phyloP scores from a whole-genome alignment of 2,888 invertebrate species.

The Leucozona laternaria region DNA sequence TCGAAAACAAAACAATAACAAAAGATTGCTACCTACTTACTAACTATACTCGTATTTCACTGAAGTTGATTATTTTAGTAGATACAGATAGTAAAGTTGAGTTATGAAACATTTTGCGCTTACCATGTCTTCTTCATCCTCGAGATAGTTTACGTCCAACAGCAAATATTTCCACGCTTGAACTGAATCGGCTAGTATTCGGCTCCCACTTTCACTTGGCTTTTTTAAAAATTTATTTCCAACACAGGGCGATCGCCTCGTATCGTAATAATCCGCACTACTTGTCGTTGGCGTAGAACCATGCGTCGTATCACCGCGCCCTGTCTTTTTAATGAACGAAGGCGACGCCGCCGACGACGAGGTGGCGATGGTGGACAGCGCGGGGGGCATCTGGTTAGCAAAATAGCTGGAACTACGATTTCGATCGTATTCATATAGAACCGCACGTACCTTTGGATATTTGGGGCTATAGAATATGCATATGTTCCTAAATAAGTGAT shows the following conservation, averaged over 20 bases:
- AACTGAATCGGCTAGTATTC: constrained; percentile 79
- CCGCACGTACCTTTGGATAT: constrained; percentile 81
- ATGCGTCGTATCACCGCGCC: constrained; percentile 70
- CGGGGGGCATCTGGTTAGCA: constrained; percentile 63
- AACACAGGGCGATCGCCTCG: constrained; percentile 20
- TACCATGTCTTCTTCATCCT: constrained; percentile 84
- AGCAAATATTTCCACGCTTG: constrained; percentile 83
- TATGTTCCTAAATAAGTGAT: constrained; percentile 80
- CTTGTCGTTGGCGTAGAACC: constrained; percentile 50
- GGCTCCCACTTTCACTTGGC: constrained; percentile 70
- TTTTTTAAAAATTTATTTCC: constrained; percentile 51
- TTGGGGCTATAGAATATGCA: constrained; percentile 81
- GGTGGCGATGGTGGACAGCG: background rate
- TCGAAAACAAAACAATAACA: constrained; percentile 34
- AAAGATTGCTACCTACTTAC: background rate
- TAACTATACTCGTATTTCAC: no score
- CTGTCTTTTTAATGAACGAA: constrained; percentile 38
- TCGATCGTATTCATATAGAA: constrained; percentile 82
- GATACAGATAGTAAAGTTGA: background rate
- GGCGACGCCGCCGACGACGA: background rate
- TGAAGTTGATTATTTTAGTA: background rate
- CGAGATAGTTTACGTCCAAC: constrained; percentile 81
- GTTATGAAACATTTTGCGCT: constrained; percentile 78
- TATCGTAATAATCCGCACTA: constrained; percentile 46
- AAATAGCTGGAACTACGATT: constrained; percentile 79